Percentiles rank a stretch among this genome's conserved stretches.
Conservation (phyloP, 2,113 vertebrate genomes). For the Salvator merianae region DNA sequence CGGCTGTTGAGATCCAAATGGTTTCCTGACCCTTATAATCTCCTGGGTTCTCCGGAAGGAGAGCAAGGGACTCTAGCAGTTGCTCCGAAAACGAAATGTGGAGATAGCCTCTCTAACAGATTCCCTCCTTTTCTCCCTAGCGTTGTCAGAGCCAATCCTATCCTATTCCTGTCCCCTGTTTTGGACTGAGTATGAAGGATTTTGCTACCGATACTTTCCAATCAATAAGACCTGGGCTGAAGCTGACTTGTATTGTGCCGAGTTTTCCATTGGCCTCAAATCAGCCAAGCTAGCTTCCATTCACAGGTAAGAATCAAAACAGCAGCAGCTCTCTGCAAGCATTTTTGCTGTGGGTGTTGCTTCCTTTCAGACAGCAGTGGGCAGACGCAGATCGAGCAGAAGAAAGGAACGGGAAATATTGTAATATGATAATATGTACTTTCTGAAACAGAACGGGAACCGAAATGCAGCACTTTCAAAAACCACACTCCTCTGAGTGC, state of each 20-base stretch:
- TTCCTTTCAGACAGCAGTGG: no score
- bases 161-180: slow-evolving; percentile 80
- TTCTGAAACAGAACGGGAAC: no score
- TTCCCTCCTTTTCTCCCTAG: slow-evolving; percentile 55
- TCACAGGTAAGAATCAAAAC: slow-evolving; percentile 72
- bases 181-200: slow-evolving; percentile 82
- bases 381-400: no score
- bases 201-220: slow-evolving; percentile 82
- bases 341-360: no score
- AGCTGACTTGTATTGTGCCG: slow-evolving; percentile 77
- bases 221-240: slow-evolving; percentile 83
- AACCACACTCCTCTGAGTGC: no score
- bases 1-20: background rate
- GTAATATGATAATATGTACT: no score
- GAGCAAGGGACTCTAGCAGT: background rate
- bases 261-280: slow-evolving; percentile 80
- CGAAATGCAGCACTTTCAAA: no score
- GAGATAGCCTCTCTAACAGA: background rate
- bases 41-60: background rate
- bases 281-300: slow-evolving; percentile 83
- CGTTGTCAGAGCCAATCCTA: slow-evolving; percentile 68
- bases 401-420: no score
- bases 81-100: background rate
- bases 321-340: no score
- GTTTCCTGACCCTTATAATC: slow-evolving; percentile 1